A percentile compares a stretch with the other conserved stretches of the same genome.
Conservation (phyloP, 2,888 invertebrate genomes). For the Agrochola litura region DNA sequence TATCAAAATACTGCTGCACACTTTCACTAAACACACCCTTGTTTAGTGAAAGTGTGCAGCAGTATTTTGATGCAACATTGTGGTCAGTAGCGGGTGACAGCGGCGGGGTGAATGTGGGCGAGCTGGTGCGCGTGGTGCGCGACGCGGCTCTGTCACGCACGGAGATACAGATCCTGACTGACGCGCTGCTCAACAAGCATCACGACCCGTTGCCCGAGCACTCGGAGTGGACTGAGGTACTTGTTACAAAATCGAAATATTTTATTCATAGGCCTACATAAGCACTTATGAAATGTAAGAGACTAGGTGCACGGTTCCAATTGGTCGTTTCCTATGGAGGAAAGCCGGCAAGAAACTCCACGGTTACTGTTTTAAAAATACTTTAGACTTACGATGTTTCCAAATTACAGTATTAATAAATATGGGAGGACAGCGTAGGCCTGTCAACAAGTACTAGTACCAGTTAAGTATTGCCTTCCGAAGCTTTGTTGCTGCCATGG, state of each 20-base stretch:
- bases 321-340: not conserved
- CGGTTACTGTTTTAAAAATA: not conserved
- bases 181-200: constrained; percentile 97
- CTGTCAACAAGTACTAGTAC: not conserved
- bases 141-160: constrained; percentile 95
- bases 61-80: constrained; percentile 9
- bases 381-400: not conserved
- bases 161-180: constrained; percentile 97
- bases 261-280: not conserved
- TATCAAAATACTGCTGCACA: constrained; percentile 4
- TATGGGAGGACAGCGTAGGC: not conserved
- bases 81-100: constrained; percentile 91
- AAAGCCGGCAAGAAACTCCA: not conserved
- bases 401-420: not conserved
- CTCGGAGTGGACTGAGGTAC: constrained; percentile 96
- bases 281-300: not conserved
- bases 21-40: not conserved
- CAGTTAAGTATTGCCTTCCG: not conserved
- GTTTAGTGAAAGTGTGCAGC: not conserved
- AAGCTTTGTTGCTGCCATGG: not conserved
- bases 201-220: constrained; percentile 94
- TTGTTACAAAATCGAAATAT: not conserved
- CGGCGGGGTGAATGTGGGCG: constrained; percentile 93
- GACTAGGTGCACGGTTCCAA: not conserved
- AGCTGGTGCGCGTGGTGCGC: constrained; percentile 93